phyloP scores from a whole-genome alignment of 2,888 invertebrate genomes.

The Octodonta nipae region DNA sequence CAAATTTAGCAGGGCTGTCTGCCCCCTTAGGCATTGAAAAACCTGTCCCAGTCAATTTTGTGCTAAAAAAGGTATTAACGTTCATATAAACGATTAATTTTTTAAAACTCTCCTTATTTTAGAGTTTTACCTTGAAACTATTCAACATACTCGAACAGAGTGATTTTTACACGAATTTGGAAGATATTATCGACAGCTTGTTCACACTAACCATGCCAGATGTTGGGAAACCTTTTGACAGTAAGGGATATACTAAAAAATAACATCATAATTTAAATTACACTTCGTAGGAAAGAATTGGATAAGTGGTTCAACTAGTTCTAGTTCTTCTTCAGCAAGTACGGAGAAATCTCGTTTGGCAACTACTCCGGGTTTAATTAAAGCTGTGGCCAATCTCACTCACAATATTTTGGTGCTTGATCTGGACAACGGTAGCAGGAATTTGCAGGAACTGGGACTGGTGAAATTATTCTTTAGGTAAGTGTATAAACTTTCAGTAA shows the following conservation, averaged over 20 bases:
- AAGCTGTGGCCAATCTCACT: constrained; percentile 33
- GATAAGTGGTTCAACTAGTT: constrained; percentile 10
- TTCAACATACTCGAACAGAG: constrained; percentile 22
- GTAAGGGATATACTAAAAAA: constrained; percentile 3
- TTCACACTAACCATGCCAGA: constrained; percentile 16
- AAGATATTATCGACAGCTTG: constrained; percentile 20
- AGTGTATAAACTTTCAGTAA: too few relatives aligned
- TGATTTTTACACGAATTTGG: constrained; percentile 26
- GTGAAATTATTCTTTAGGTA: constrained; percentile 40
- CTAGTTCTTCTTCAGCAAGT: constrained; percentile 11
- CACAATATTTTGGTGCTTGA: constrained; percentile 36
- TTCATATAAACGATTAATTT: neutral
- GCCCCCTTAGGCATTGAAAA: constrained; percentile 9
- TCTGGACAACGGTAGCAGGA: constrained; percentile 30
- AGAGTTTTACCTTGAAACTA: constrained; percentile 13
- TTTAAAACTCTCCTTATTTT: constrained; percentile 5
- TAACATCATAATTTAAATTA: neutral
- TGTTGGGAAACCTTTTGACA: constrained; percentile 5
- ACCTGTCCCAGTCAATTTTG: constrained; percentile 6
- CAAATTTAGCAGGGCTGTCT: constrained; percentile 33
- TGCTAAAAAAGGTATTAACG: constrained; percentile 12
- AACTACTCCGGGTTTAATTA: constrained; percentile 38
- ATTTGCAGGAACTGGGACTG: constrained; percentile 36
- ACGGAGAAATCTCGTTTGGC: constrained; percentile 4
- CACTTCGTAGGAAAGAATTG: neutral